Base-by-base conservation (phyloP, 92 coral and sea anemone genomes). In the Umimayanthus kanabou region DNA sequence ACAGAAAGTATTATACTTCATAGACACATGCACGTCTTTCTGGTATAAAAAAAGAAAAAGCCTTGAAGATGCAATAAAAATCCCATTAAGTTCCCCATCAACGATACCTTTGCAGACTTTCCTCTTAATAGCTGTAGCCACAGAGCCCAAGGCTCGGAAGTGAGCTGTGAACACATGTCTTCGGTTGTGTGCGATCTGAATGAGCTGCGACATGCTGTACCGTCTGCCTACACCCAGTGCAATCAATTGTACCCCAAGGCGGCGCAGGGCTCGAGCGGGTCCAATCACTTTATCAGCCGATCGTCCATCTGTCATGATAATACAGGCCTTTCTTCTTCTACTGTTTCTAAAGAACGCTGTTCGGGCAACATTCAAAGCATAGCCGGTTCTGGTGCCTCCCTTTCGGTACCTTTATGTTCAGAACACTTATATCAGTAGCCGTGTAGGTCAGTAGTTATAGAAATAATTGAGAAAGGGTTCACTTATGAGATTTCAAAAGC, bases 281-380 rank as follows among this genome's bases (percentile, higher is more conserved):
- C 65, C 84, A 26, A 67, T 29, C 5, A 89, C 91, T 1, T 37
- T 64, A 69, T 89, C 91, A 2, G 80, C 37, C 6, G 91, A 89
- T 29, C 88, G 72, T n/a, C 91, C 91, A 26, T 84, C 91, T 0
- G 91, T 89, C 85, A 89, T 89, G 28, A 90, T 81, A 14, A 83
- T 70, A 18, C 39, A 37, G 5, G 87, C 87, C n/a, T 43, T 83
- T 49, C 78, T 29, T 83, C 78, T 20, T 69, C 42, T 47, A 25
- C 66, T 43, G 43, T 25, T 69, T 26, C 45, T 28, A 2, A 83
- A 83, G 77, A 83, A 69, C 4, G 28, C 47, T 80, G 25, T 65
- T 26, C 75, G 43, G 67, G 87, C 87, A 37, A 5, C 5, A 4
- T 15, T 69, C 43, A 83, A 15, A 15, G 79, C 87, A 28, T 13